phyloP scores from a whole-genome alignment of 2,888 invertebrate species.

The Pyralis farinalis region DNA sequence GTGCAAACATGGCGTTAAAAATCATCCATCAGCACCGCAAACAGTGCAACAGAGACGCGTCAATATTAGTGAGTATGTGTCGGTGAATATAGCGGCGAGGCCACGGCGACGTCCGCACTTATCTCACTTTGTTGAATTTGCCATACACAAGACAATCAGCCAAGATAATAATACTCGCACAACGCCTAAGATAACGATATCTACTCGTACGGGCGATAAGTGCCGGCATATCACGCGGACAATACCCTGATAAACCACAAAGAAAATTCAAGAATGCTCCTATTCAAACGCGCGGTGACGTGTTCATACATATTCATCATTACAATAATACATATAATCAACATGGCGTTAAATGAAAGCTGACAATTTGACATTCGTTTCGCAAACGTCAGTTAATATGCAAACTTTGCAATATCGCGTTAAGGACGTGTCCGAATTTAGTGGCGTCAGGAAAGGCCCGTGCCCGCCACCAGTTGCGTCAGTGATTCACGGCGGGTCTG shows the following conservation, averaged over 20 bases:
- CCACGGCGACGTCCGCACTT: slow-evolving; percentile 18
- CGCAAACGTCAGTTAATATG: slow-evolving; percentile 14
- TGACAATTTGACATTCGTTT: slow-evolving; percentile 18
- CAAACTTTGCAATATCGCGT: slow-evolving; percentile 27
- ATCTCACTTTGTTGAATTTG: slow-evolving; percentile 34
- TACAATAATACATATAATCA: neutral
- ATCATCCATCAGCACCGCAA: slow-evolving; percentile 64
- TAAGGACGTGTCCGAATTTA: slow-evolving; percentile 38
- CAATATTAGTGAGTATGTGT: slow-evolving; percentile 56
- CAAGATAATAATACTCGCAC: slow-evolving; percentile 24
- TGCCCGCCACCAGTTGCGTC: slow-evolving; percentile 37
- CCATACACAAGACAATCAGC: slow-evolving; percentile 30
- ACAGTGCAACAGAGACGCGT: slow-evolving; percentile 56
- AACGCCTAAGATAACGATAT: slow-evolving; percentile 28
- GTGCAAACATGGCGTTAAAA: slow-evolving; percentile 48
- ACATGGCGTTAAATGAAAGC: slow-evolving; percentile 16
- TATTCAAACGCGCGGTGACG: neutral
- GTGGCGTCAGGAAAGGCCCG: slow-evolving; percentile 36
- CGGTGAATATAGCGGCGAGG: slow-evolving; percentile 14
- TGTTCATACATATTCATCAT: too few species aligned
- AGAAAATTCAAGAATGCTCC: slow-evolving; percentile 16
- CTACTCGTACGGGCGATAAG: slow-evolving; percentile 19
- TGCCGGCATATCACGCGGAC: slow-evolving; percentile 19
- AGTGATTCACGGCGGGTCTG: slow-evolving; percentile 45
- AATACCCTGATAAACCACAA: slow-evolving; percentile 18